A percentile compares a stretch with the other conserved stretches of the same genome.
Conservation (phyloP, 2,113 vertebrate genomes). For the Motacilla alba region DNA sequence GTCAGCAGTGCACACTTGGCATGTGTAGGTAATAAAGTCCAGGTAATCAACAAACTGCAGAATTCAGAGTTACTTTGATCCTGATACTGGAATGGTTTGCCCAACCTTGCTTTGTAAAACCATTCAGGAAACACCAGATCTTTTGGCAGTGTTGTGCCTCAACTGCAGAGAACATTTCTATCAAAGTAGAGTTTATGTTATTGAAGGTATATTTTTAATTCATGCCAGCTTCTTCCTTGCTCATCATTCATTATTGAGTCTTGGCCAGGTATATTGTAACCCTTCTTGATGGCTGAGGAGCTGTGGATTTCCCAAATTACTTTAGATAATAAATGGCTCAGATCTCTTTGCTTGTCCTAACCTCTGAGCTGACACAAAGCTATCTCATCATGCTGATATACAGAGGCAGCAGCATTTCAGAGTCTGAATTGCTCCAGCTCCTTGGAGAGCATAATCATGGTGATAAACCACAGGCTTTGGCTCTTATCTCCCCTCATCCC, state of each 20-base stretch:
- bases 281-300: background rate
- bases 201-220: background rate
- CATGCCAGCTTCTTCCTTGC: background rate
- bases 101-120: background rate
- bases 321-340: background rate
- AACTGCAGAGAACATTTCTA: background rate
- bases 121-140: background rate
- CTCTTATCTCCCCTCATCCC: background rate
- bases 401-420: background rate
- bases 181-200: background rate
- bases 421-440: background rate
- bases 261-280: background rate
- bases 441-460: background rate
- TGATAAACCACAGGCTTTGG: background rate
- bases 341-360: background rate
- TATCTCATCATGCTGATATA: background rate
- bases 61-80: background rate
- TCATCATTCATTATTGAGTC: background rate
- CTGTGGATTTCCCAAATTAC: background rate
- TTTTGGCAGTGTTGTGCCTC: background rate
- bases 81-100: background rate
- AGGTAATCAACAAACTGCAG: background rate
- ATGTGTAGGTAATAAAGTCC: background rate
- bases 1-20: background rate
- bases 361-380: background rate